Base-by-base conservation (phyloP, 2,113 vertebrate genomes). In the Carettochelys insculpta region DNA sequence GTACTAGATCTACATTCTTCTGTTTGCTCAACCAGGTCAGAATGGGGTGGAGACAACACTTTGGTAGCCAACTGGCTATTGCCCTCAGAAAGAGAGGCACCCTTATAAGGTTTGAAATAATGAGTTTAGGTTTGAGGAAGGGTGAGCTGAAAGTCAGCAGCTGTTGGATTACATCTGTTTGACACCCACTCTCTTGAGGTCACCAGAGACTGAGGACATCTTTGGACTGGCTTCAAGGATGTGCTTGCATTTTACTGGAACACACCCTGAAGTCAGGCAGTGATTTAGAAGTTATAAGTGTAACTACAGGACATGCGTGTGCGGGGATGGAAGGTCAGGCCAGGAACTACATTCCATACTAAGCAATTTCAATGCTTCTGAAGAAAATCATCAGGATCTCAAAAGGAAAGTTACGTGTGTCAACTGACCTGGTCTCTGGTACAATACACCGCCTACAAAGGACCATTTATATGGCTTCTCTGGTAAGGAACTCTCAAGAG, bases 71-170 rank as follows among this genome's bases (percentile, higher is more conserved):
- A 94, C 91, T 96, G 91, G 82, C 93, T 95, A 94, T 96, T 92
- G 90, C 93, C 95, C 90, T 94, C 95, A 96, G 95, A 95, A 97
- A 91, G 88, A 95, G 93, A 81, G 92, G 95, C 95, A 97, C 97
- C 83, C 95, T 92, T 94, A 77, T 88, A 96, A 95, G 94, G 93
- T 92, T 65, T 94, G 94, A 73, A 92, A 93, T 89, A 93, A 90
- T 92, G 13, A 14, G 1, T 38, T 61, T 43, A 95, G 92, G 83
- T 78, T 65, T 86, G 87, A 93, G 94, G 94, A 92, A 82, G 10
- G 3, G 82, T 38, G 54, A 48, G 83, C 68, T 88, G 88, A 83
- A 78, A 82, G 53, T 77, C 95, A 93, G 93, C 90, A 95, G 97
- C 96, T 97, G 95, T 88, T 51, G 10, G 14, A 54, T 80, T 14